Percentiles rank a stretch among this genome's conserved stretches.
Evolutionary conservation across 2,113 vertebrate species (phyloP).

Genomic region (Riparia riparia): DNA sequence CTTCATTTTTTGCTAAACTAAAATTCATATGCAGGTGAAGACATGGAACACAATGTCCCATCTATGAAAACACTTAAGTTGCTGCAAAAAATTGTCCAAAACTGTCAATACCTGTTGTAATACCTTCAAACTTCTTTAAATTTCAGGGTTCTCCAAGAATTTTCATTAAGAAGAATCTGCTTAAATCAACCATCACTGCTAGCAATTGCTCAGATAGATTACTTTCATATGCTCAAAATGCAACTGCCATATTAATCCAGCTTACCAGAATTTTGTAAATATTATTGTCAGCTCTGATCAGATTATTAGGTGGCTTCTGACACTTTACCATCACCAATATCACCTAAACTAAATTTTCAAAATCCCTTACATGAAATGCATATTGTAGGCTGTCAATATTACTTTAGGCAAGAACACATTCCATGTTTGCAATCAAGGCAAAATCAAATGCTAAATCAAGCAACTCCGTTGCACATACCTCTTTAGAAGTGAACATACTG

Average conservation of each 20-base stretch:
- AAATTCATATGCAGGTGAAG: not conserved
- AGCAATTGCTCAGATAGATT: not conserved
- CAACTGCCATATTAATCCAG: not conserved
- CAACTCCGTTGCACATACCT: not conserved
- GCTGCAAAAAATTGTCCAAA: not conserved
- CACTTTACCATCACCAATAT: not conserved
- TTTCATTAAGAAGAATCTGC: not conserved
- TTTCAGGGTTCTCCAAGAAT: not conserved
- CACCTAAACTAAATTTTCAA: constrained; percentile 1
- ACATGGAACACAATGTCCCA: not conserved
- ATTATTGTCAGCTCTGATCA: not conserved
- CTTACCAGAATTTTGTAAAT: not conserved
- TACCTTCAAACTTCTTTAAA: not conserved
- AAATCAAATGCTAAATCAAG: constrained; percentile 18
- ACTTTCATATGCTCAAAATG: constrained; percentile 4
- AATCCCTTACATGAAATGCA: not conserved
- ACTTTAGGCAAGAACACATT: not conserved
- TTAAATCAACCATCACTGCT: not conserved
- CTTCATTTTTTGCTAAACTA: not conserved
- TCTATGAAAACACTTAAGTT: not conserved
- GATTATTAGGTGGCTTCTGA: constrained; percentile 2
- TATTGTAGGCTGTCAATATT: not conserved
- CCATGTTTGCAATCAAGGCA: not conserved
- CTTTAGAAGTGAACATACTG: not conserved
- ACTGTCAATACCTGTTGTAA: not conserved